Conservation (phyloP, 2,797 vertebrate species). For the Poecilia velifera region DNA sequence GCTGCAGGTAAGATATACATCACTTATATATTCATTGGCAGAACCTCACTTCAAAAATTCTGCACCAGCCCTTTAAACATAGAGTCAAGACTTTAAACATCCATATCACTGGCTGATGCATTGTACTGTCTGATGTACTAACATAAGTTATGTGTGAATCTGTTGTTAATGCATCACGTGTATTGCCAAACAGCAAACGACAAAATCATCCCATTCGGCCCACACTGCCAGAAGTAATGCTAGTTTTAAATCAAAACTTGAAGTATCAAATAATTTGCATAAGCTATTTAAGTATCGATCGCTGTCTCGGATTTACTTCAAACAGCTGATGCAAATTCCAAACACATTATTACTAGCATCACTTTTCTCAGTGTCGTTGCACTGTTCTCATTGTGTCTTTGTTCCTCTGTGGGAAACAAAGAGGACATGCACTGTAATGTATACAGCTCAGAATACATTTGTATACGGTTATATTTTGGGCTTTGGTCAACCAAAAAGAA, state of each 20-base stretch:
- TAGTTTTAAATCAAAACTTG: constrained; percentile 37
- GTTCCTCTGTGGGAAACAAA: constrained; percentile 68
- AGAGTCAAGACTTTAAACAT: constrained; percentile 42
- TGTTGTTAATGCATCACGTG: constrained; percentile 73
- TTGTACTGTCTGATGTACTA: constrained; percentile 75
- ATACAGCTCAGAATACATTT: constrained; percentile 84
- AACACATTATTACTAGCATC: constrained; percentile 36
- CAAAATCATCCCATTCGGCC: constrained; percentile 68
- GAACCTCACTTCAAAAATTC: background rate
- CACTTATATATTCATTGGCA: background rate
- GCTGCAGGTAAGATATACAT: background rate
- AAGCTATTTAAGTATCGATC: constrained; percentile 45
- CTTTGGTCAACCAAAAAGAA: constrained; percentile 48
- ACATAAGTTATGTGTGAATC: constrained; percentile 74
- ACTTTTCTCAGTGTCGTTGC: constrained; percentile 70
- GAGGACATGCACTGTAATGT: constrained; percentile 57
- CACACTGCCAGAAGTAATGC: constrained; percentile 70
- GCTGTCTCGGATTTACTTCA: constrained; percentile 32
- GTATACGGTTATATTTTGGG: constrained; percentile 60
- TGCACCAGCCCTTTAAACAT: background rate
- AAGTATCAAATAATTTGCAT: constrained; percentile 41
- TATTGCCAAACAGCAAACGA: constrained; percentile 64
- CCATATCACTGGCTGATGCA: constrained; percentile 68
- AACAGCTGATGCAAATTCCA: constrained; percentile 52
- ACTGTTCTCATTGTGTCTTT: constrained; percentile 67